phyloP scores from a whole-genome alignment of 2,888 invertebrate genomes.

The Acleris cristana region DNA sequence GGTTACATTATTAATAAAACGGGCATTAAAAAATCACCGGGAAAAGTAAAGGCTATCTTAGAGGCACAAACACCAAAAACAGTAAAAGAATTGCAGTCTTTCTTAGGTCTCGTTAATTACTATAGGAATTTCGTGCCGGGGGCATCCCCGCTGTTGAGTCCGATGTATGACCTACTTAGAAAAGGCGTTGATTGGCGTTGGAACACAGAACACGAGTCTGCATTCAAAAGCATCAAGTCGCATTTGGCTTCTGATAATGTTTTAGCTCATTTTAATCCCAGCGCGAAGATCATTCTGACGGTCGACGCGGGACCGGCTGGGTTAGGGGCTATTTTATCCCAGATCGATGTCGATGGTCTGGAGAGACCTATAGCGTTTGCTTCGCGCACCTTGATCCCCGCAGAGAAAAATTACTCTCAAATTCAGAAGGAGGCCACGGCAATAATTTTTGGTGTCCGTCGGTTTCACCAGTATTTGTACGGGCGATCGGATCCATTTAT shows the following conservation, averaged over 20 bases:
- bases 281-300: conserved; percentile 6
- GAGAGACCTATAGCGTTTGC: too few species aligned
- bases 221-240: too few species aligned
- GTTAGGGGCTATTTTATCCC: too few species aligned
- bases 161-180: too few species aligned
- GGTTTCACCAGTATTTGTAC: conserved; percentile 13
- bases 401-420: background rate
- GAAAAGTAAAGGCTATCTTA: conserved; percentile 3
- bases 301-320: background rate
- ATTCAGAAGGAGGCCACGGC: conserved; percentile 1
- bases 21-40: background rate
- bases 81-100: background rate
- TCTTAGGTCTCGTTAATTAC: conserved; percentile 7
- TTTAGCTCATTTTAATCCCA: conserved; percentile 5
- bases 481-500: conserved; percentile 7
- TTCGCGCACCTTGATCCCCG: too few species aligned
- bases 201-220: too few species aligned
- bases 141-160: too few species aligned
- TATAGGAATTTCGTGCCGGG: background rate
- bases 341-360: too few species aligned
- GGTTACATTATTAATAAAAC: background rate
- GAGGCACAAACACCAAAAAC: background rate
- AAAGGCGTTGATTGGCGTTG: too few species aligned
- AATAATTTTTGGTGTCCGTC: background rate
- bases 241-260: too few species aligned